Base-by-base conservation (phyloP, 2,888 invertebrate species). In the Tipula unca region DNA sequence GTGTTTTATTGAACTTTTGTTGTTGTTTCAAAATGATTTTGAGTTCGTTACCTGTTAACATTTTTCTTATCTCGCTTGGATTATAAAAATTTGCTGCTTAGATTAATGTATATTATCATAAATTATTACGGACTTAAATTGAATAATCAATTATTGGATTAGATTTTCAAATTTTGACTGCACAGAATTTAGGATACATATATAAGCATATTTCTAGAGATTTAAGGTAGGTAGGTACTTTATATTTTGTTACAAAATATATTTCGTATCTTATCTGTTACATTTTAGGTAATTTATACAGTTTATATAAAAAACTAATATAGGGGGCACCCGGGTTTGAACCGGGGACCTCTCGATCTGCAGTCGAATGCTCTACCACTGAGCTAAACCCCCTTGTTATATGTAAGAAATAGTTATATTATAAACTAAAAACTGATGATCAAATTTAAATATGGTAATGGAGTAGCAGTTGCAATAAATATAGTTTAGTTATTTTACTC, bases 321-420 rank as follows among this genome's bases (percentile, higher is more conserved):
- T 20, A 85, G 85, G 85, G 85, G 85, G 48, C 85, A 85, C 48
- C 85, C 85, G 85, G 85, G 85, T 85, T 85, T 85, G 85, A 85
- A 85, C 85, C 85, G 85, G 85, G 48, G 85, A 85, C 85, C 85
- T 85, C 85, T 85, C 85, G 85, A 85, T 85, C 85, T 85, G 85
- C 85, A 85, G 85, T 85, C 85, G 85, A 85, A 85, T 85, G 85
- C 85, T 85, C 85, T 85, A 85, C 85, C 85, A 85, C 85, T 85
- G 85, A 85, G 85, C 85, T 85, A 85, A 54, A 85, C 48, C 85
- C 85, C 85, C 85, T 17, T 85, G 1, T 32, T 29, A 29, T 0
- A 3, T 32, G 1, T 32, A 4, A 6, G 32, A 0, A 32, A 32
- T 1, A 32, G 5, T 32, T 32, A 2, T 32, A 32, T 32, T 6